phyloP scores from a whole-genome alignment of 2,797 vertebrate species.

The Anniella stebbinsi region DNA sequence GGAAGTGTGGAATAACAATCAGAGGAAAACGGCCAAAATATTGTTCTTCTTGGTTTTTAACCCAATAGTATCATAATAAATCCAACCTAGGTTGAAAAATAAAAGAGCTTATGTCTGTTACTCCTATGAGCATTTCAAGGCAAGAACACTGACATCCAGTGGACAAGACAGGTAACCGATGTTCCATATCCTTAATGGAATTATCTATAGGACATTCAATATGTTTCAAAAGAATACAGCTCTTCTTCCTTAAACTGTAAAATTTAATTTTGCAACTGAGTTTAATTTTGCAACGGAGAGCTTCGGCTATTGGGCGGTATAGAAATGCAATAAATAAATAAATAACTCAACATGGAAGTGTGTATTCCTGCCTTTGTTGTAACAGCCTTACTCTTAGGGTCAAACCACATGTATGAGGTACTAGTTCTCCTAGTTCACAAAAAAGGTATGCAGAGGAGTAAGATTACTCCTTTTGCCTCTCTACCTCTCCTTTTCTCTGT shows the following conservation, averaged over 20 bases:
- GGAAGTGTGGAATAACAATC: neutral
- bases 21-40: neutral
- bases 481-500: too few species aligned
- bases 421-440: neutral
- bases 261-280: neutral
- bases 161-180: conserved; percentile 38
- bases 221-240: neutral
- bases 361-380: neutral
- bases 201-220: too few species aligned
- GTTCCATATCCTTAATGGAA: neutral
- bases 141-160: conserved; percentile 72
- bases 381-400: neutral
- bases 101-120: neutral
- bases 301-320: too few species aligned
- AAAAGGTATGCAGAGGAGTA: too few species aligned
- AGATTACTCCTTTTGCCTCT: neutral
- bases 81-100: neutral
- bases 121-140: conserved; percentile 5
- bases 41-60: conserved; percentile 17
- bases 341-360: neutral
- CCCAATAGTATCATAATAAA: neutral
- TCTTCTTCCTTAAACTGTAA: neutral
- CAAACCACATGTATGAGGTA: neutral
- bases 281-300: too few species aligned
- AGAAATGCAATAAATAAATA: too few species aligned